These are phyloP conservation scores for Notechis scutatus DNA, from an alignment of 2,113 vertebrate genomes.

Conservation along the genomic window DNA sequence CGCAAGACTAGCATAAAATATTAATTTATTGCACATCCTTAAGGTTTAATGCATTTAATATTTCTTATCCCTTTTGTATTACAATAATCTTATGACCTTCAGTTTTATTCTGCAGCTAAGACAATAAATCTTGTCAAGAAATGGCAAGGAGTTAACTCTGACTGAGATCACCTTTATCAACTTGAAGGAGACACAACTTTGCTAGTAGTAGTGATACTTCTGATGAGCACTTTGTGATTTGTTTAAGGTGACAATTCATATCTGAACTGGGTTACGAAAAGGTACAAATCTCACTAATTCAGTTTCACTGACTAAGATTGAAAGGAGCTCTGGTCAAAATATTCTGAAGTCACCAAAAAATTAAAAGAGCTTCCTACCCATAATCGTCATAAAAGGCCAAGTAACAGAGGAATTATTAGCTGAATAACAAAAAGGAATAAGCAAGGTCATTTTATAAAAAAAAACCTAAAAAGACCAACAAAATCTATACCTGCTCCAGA, in stretches of 20 bases:
- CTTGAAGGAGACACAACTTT: background rate
- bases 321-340: background rate
- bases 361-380: background rate
- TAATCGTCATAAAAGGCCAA: background rate
- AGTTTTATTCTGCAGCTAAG: background rate
- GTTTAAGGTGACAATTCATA: background rate
- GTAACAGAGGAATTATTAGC: background rate
- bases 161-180: background rate
- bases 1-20: background rate
- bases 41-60: background rate
- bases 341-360: background rate
- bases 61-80: background rate
- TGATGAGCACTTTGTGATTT: background rate
- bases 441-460: background rate
- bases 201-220: background rate
- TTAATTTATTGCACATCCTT: background rate
- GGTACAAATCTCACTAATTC: slow-evolving; percentile 5
- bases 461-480: background rate
- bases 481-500: background rate
- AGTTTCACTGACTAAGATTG: background rate
- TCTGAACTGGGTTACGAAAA: background rate
- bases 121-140: background rate
- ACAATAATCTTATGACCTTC: background rate
- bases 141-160: background rate
- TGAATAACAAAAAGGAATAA: background rate